Conservation (phyloP, 2,888 invertebrate genomes). For the Rhagium mordax region DNA sequence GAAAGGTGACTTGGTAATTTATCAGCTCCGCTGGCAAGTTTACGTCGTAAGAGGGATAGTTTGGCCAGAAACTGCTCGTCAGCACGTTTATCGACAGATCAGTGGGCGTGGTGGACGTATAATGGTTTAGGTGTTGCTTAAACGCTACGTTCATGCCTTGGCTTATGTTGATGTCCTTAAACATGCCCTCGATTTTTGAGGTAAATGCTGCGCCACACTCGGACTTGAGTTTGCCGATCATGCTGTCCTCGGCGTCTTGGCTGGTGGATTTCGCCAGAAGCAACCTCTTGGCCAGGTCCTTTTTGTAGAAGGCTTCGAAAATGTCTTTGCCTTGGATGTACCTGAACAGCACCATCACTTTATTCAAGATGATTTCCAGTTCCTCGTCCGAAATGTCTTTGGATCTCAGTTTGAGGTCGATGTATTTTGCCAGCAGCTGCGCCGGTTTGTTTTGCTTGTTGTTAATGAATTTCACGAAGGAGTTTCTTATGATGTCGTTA, state of each 20-base stretch:
- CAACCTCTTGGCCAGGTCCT: slow-evolving; percentile 95
- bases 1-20: slow-evolving; percentile 92
- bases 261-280: slow-evolving; percentile 97
- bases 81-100: slow-evolving; percentile 95
- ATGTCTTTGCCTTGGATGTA: slow-evolving; percentile 99
- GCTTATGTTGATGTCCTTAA: slow-evolving; percentile 98
- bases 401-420: slow-evolving; percentile 93
- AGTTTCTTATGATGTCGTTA: slow-evolving; percentile 91
- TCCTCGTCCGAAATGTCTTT: slow-evolving; percentile 98
- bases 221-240: slow-evolving; percentile 97
- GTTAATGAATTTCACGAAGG: slow-evolving; percentile 97
- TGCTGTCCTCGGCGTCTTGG: slow-evolving; percentile 98
- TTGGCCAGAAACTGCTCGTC: slow-evolving; percentile 99
- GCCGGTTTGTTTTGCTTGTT: slow-evolving; percentile 97
- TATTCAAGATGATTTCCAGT: slow-evolving; percentile 92
- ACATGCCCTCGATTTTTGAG: slow-evolving; percentile 98
- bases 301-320: slow-evolving; percentile 99
- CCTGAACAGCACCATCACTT: slow-evolving; percentile 97
- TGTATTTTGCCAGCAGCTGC: slow-evolving; percentile 97
- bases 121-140: slow-evolving; percentile 76
- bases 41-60: slow-evolving; percentile 91
- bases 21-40: slow-evolving; percentile 90
- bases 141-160: slow-evolving; percentile 95
- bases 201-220: slow-evolving; percentile 99
- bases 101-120: slow-evolving; percentile 58